phyloP scores from a whole-genome alignment of 2,113 vertebrate species.

The Lagopus muta region DNA sequence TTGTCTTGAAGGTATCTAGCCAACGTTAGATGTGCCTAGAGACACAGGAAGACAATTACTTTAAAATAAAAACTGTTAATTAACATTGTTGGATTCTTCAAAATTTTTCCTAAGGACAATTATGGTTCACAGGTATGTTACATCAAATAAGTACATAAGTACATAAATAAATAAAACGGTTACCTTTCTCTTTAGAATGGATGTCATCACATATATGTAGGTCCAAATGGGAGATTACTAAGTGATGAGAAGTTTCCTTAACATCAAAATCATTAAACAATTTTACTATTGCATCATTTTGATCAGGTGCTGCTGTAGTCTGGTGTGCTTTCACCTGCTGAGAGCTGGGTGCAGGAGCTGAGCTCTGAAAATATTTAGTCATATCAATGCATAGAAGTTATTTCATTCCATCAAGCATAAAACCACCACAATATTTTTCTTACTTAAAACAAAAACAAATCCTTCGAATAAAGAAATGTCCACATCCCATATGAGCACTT shows the following conservation, averaged over 20 bases:
- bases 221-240: slow-evolving; percentile 95
- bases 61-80: neutral
- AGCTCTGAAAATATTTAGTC: slow-evolving; percentile 80
- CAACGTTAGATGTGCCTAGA: neutral
- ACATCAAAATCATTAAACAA: slow-evolving; percentile 92
- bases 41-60: neutral
- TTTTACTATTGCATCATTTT: slow-evolving; percentile 88
- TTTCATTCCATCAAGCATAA: neutral
- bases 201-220: slow-evolving; percentile 98
- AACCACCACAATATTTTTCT: neutral
- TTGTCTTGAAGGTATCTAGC: neutral
- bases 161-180: neutral
- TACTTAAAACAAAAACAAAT: neutral
- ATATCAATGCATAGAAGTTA: neutral
- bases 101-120: neutral
- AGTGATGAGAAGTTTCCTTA: slow-evolving; percentile 96
- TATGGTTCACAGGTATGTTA: neutral
- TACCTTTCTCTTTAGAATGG: slow-evolving; percentile 93
- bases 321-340: slow-evolving; percentile 89
- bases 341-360: slow-evolving; percentile 76
- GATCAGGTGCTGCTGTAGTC: slow-evolving; percentile 82
- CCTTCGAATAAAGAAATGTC: neutral
- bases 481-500: neutral
- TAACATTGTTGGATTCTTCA: neutral
- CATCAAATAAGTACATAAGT: neutral